Evolutionary conservation across 1,140 invertebrate species (phyloP), one percentile per base, ranked within the genome.

Genomic region (Procambarus clarkii): DNA sequence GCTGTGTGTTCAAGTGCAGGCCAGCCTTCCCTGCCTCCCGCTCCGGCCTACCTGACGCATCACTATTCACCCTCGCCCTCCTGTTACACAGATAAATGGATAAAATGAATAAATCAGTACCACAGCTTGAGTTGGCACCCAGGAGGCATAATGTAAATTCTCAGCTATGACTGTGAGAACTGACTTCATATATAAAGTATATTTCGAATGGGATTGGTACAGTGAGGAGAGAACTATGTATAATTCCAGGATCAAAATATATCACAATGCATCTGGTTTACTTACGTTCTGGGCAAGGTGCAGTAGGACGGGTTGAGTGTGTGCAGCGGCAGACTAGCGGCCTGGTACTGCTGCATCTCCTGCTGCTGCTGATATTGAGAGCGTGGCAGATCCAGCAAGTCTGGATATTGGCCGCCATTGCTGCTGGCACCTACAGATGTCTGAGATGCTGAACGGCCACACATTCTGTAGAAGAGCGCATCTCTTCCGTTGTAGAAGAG

Each of bases 291-390:
- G 46, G 86, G 86, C 50, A 88, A 46, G 44, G 86, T 88, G n/a
- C 86, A 88, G 64, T 81, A 88, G 79, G 86, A 81, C 58, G 86
- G 86, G 64, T 82, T 88, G 34, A 81, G 48, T 64, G 50, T 80
- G n/a, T 88, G 86, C 13, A 88, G 77, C 3, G 86, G 86, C 21
- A 88, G n/a, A 45, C 71, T n/a, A 18, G 45, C 34, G 21, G 15
- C 71, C 13, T 86, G 48, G n/a, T 77, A 74, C 48, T 46, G 54
- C 11, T 48, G 81, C 80, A 60, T 15, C 58, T 76, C 24, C 77
- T 54, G 71, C 44, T 45, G 34, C 15, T 64, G 76, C 78, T 69
- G 79, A 7, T 44, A 8, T 18, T 81, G 78, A 24, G 48, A 58
- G 13, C 24, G 58, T 5, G 86, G 86, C 79, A 88, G 79, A n/a